Conservation (phyloP, 2,888 invertebrate species). For the Drosophila putrida region DNA sequence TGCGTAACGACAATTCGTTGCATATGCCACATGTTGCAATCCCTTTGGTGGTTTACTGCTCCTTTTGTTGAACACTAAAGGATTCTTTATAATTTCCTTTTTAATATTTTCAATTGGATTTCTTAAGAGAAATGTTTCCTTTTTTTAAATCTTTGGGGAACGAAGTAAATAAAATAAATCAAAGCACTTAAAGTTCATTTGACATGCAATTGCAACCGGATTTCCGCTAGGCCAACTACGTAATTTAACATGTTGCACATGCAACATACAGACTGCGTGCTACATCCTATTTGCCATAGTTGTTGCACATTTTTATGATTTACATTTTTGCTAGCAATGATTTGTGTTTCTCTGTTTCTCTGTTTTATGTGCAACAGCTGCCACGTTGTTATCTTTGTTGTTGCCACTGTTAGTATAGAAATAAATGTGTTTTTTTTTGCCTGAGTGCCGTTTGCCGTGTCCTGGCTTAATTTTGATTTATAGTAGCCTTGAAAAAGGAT, state of each 20-base stretch:
- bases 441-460: constrained; percentile 20
- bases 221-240: not conserved
- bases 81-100: not conserved
- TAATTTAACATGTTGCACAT: constrained; percentile 11
- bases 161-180: not conserved
- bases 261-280: constrained; percentile 12
- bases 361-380: constrained; percentile 14
- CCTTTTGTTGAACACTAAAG: not conserved
- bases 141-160: not conserved
- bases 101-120: not conserved
- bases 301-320: constrained; percentile 18
- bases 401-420: not conserved
- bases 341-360: not conserved
- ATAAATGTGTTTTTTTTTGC: constrained; percentile 39
- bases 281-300: constrained; percentile 14
- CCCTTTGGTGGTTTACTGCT: not conserved
- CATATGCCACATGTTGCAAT: constrained; percentile 13
- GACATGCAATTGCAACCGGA: constrained; percentile 3
- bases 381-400: constrained; percentile 5
- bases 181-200: constrained; percentile 6
- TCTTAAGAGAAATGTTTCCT: not conserved
- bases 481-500: not conserved
- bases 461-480: constrained; percentile 29
- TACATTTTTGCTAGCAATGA: not conserved
- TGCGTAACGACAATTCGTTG: not conserved